These are phyloP conservation scores for Hyphantria cunea DNA, from an alignment of 1,140 invertebrate genomes.

Conservation along the genomic window DNA sequence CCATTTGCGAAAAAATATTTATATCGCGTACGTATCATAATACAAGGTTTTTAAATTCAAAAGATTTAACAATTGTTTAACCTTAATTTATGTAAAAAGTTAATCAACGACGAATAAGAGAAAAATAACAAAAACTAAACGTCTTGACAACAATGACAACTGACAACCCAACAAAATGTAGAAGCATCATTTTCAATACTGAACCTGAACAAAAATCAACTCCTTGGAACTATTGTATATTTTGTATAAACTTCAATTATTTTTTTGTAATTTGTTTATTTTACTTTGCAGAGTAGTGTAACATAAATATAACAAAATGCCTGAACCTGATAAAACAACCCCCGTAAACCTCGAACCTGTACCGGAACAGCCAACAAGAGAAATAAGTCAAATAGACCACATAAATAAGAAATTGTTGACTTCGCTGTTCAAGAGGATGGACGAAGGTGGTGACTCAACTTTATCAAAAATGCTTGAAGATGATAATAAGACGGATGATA, in stretches of 20 bases:
- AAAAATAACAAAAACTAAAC: slow-evolving; percentile 6
- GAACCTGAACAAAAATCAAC: neutral
- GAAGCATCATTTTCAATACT: neutral
- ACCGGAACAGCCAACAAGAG: slow-evolving; percentile 53
- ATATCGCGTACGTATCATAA: too few species aligned
- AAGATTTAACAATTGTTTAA: too few species aligned
- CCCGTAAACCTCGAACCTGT: slow-evolving; percentile 35
- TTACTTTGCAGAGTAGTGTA: too few species aligned
- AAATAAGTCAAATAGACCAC: slow-evolving; percentile 84
- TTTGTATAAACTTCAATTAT: neutral
- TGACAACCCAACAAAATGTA: neutral
- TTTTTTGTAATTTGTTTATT: neutral
- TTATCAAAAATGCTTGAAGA: slow-evolving; percentile 65
- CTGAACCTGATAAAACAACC: slow-evolving; percentile 54
- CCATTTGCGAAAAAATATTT: too few species aligned
- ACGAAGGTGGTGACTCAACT: slow-evolving; percentile 67
- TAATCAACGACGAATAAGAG: neutral
- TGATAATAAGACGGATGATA: slow-evolving; percentile 50
- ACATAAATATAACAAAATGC: slow-evolving; percentile 49
- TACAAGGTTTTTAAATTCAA: too few species aligned
- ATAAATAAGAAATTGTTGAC: slow-evolving; percentile 84
- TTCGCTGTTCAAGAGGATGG: slow-evolving; percentile 83
- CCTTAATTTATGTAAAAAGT: too few species aligned
- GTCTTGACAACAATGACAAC: neutral
- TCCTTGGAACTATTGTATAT: too few species aligned